Evolutionary conservation across 2,797 vertebrate genomes (phyloP).

Genomic region (Hafferia zeledoni): DNA sequence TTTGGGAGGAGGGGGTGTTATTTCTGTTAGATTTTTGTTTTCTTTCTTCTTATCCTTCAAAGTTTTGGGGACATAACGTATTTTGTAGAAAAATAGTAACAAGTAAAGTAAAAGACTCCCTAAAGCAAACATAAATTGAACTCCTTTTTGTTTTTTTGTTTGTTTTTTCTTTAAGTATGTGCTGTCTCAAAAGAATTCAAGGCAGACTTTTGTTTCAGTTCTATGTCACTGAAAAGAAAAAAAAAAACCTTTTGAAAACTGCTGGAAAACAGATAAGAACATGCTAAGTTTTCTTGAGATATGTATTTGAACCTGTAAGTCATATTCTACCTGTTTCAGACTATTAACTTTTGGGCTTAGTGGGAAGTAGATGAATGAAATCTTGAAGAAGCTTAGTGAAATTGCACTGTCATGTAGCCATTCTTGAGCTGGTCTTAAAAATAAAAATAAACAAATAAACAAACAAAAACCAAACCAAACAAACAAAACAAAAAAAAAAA

Average conservation of each 20-base stretch:
- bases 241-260: background rate
- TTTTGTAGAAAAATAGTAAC: background rate
- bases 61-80: background rate
- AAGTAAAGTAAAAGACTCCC: background rate
- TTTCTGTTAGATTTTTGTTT: fast-evolving
- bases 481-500: no score
- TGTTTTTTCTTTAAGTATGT: background rate
- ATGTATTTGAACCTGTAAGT: background rate
- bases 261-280: background rate
- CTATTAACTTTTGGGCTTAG: background rate
- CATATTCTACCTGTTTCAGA: background rate
- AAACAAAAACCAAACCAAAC: no score
- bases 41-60: background rate
- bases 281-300: background rate
- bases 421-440: background rate
- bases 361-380: background rate
- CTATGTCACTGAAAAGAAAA: no score
- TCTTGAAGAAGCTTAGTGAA: background rate
- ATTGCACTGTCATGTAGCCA: background rate
- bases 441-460: no score
- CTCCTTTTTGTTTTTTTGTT: background rate
- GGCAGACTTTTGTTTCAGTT: background rate
- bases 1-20: no score
- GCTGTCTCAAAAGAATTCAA: background rate
- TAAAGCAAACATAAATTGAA: background rate